Evolutionary conservation across 2,888 invertebrate genomes (phyloP), one percentile per base, ranked within the genome.

Genomic region (Acleris emargana): DNA sequence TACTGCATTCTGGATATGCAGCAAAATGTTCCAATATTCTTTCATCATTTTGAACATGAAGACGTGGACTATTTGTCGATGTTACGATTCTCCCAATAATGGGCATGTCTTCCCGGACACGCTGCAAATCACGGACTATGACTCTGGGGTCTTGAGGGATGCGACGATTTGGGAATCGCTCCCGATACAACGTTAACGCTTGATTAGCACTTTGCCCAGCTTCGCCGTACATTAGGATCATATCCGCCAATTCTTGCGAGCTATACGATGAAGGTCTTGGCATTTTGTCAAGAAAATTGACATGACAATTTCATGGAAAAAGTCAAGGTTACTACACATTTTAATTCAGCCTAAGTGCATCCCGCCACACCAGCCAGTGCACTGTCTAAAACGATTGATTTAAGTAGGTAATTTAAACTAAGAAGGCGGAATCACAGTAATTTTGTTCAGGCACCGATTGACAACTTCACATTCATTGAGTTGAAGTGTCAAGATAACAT

Each of bases 91-190:
- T 57, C 17, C 45, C 57, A 45, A 45, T 57, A 5, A 45, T 45
- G 57, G 57, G 57, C 45, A 57, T 57, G 45, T 45, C 45, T 22
- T 57, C 57, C 25, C 57, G 57, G 45, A 57, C 5, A 32, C 52
- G 17, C 32, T 52, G 52, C 32, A 52, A 28, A 17, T 28, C 52
- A 32, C 32, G 32, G 4, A 52, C 32, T 28, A 57, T 57, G 25
- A 57, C 57, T 55, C 22, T 22, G 25, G 57, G 11, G 57, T 57
- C n/a, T 57, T 13, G 57, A 25, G 43, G 57, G 45, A 45, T n/a
- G n/a, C 17, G 25, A 45, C 57, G 57, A 57, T 45, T 57, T 57
- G 47, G 58, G 25, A 58, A 58, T 49, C 58, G 28, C 47, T 58
- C 47, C 5, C 58, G 47, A 49, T 58, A 58, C 32, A 58, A 58